Evolutionary conservation across 1,140 invertebrate genomes (phyloP).

Genomic region (Drosophila pallidifrons): DNA sequence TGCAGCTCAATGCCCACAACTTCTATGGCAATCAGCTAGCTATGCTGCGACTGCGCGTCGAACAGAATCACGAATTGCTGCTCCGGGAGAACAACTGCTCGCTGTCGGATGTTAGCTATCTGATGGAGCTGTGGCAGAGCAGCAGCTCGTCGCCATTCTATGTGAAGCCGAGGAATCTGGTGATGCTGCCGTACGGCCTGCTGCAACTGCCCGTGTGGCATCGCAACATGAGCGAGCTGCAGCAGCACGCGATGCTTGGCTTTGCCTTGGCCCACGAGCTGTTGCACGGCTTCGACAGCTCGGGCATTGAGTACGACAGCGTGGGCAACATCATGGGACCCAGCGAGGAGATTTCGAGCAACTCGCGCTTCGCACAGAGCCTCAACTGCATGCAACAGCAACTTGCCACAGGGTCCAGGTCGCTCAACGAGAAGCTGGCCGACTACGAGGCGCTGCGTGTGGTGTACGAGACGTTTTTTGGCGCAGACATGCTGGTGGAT

Average conservation of each 20-base stretch:
- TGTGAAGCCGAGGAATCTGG: constrained; percentile 68
- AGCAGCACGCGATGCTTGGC: constrained; percentile 74
- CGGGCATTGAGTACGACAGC: constrained; percentile 74
- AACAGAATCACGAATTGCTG: constrained; percentile 61
- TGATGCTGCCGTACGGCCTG: constrained; percentile 71
- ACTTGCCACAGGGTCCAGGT: constrained; percentile 68
- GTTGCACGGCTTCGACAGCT: constrained; percentile 73
- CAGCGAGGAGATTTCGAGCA: constrained; percentile 70
- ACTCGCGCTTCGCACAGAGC: constrained; percentile 63
- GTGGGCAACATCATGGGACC: constrained; percentile 77
- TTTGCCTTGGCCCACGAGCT: constrained; percentile 75
- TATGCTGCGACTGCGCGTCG: constrained; percentile 62
- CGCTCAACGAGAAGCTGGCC: constrained; percentile 75
- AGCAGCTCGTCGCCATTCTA: constrained; percentile 75
- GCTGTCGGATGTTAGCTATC: constrained; percentile 42
- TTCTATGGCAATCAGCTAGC: constrained; percentile 77
- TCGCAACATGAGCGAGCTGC: constrained; percentile 60
- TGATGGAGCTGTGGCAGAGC: constrained; percentile 58
- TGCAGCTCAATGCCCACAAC: constrained; percentile 61
- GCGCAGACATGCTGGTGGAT: constrained; percentile 31
- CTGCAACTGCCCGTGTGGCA: constrained; percentile 76
- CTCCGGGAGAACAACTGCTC: neutral
- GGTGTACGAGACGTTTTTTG: constrained; percentile 71
- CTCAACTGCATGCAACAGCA: constrained; percentile 77
- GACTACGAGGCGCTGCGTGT: constrained; percentile 76